Base-by-base conservation (phyloP, 2,113 vertebrate genomes). In the Toxotes jaculatrix region DNA sequence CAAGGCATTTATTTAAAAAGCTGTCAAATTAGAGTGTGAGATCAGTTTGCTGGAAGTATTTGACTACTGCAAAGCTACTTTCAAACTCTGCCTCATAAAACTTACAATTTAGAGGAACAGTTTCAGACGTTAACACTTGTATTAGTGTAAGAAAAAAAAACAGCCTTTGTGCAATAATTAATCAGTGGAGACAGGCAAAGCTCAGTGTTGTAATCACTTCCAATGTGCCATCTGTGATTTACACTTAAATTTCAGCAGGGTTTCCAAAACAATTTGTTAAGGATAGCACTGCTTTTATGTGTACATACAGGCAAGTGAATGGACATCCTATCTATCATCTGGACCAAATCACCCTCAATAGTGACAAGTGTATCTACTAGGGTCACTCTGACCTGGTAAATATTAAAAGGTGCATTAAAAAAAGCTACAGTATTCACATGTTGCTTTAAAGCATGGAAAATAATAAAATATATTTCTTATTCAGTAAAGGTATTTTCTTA, bases 11-110 rank as follows among this genome's bases (percentile, higher is more conserved):
- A 72, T 87, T 89, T 64, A 51, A 77, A 84, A 80, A 78, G 38
- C 61, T 73, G 79, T 88, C 73, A 87, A 78, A 79, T 77, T 65
- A 80, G 67, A 65, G 74, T 55, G 62, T 84, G 86, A 90, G 78
- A 72, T 89, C 79, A 84, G 67, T 77, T 53, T 80, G 34, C 27
- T 76, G 19, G 38, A 87, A 77, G 62, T 21, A 55, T 82, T 75
- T 64, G 74, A 89, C 69, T 62, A 55, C 7, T 66, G 55, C 56
- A 59, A 53, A 61, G 34, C 47, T 47, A 60, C 32, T 38, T 72
- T 82, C 66, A 36, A 82, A 55, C 57, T 70, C 42, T 51, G 40
- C 38, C 38, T 49, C 47, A 59, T 34, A 51, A 79, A 62, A 56
- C 53, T 55, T 34, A 11, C 5, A 53, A 53, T 1, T 55, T 55